Percentiles rank a stretch among this genome's conserved stretches.
phyloP scores from a whole-genome alignment of 2,113 vertebrate genomes.

The Gasterosteus nipponicus region DNA sequence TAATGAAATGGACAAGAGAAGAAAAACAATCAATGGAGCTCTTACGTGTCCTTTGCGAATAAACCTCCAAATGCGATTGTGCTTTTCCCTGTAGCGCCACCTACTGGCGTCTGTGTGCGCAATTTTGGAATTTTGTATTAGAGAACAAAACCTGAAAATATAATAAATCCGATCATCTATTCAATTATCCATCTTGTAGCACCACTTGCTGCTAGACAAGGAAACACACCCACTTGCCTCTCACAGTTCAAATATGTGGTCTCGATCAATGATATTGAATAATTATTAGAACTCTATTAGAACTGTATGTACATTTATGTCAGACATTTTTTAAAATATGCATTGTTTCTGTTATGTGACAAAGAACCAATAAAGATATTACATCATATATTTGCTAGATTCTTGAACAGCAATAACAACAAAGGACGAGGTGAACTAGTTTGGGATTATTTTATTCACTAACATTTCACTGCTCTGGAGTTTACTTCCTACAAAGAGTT shows the following conservation, averaged over 20 bases:
- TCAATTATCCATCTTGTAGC: neutral
- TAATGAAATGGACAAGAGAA: neutral
- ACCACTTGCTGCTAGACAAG: neutral
- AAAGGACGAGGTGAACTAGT: neutral
- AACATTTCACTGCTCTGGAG: neutral
- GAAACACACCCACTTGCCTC: neutral
- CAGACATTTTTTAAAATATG: neutral
- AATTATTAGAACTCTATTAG: neutral
- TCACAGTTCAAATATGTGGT: neutral
- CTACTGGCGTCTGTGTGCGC: neutral
- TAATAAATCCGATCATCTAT: neutral
- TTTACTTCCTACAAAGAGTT: neutral
- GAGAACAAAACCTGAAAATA: neutral
- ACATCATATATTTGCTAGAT: slow-evolving; percentile 2
- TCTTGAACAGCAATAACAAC: neutral
- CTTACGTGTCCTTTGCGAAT: neutral
- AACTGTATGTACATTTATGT: neutral
- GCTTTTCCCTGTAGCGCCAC: neutral
- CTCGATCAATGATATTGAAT: neutral
- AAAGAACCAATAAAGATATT: neutral
- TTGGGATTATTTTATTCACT: slow-evolving; percentile 3
- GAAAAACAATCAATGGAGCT: neutral
- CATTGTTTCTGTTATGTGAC: neutral
- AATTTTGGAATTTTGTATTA: neutral
- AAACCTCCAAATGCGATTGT: neutral